Evolutionary conservation across 2,888 invertebrate genomes (phyloP).

Genomic region (Tricholauxania praeusta): DNA sequence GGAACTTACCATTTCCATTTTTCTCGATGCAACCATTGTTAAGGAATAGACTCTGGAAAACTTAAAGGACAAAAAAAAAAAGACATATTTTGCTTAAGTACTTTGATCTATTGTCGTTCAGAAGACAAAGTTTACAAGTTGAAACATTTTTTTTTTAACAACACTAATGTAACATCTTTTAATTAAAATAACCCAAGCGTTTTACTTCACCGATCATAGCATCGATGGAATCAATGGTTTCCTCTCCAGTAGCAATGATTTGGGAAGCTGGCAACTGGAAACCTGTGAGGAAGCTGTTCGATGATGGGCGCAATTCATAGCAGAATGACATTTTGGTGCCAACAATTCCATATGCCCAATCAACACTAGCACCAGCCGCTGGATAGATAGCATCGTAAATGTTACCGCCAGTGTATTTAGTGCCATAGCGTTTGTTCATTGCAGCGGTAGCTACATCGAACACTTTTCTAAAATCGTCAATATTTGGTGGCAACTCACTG

Average conservation of each 20-base stretch:
- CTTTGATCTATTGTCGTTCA: too few relatives aligned
- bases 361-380: slow-evolving; percentile 73
- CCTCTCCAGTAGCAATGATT: slow-evolving; percentile 76
- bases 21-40: too few relatives aligned
- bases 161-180: not conserved
- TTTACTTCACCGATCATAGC: slow-evolving; percentile 65
- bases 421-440: slow-evolving; percentile 64
- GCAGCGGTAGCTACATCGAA: slow-evolving; percentile 55
- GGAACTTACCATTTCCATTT: too few relatives aligned
- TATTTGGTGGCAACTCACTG: slow-evolving; percentile 68
- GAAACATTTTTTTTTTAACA: too few relatives aligned
- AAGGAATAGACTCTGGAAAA: too few relatives aligned
- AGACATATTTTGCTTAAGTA: too few relatives aligned
- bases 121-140: too few relatives aligned
- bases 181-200: slow-evolving; percentile 54
- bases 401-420: slow-evolving; percentile 67
- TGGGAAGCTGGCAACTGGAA: slow-evolving; percentile 76
- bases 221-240: slow-evolving; percentile 71
- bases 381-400: slow-evolving; percentile 69
- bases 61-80: too few relatives aligned
- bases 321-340: slow-evolving; percentile 73
- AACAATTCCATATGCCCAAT: slow-evolving; percentile 74
- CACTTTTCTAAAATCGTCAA: slow-evolving; percentile 68
- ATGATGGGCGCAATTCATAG: slow-evolving; percentile 71
- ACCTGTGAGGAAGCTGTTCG: slow-evolving; percentile 65